phyloP scores from a whole-genome alignment of 2,797 vertebrate genomes.

The Agapornis canus region DNA sequence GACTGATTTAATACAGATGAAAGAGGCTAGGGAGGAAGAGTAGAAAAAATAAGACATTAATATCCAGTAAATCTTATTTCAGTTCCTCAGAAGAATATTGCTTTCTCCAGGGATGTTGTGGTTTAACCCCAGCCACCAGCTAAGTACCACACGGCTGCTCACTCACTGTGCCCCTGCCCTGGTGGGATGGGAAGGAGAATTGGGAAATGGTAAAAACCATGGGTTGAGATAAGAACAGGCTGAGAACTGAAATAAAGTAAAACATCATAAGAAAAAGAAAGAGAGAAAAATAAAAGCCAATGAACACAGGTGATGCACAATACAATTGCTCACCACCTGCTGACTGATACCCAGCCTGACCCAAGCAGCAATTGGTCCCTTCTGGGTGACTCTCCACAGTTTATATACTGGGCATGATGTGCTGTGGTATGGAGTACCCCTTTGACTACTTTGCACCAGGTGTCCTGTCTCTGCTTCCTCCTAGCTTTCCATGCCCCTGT shows the following conservation, averaged over 20 bases:
- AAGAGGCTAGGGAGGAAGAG: not conserved
- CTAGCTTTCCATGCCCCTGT: not conserved
- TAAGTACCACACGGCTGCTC: not conserved
- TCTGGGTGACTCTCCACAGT: not conserved
- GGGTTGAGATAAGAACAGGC: not conserved
- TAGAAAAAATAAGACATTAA: not conserved
- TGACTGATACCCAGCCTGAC: not conserved
- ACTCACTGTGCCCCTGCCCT: not conserved
- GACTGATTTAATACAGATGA: not conserved
- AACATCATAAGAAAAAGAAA: not conserved
- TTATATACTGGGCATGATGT: not conserved
- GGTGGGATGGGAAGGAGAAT: not conserved
- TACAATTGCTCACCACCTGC: not conserved
- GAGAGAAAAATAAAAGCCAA: not conserved
- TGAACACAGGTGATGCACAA: not conserved
- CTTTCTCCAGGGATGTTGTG: not conserved
- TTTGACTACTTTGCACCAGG: not conserved
- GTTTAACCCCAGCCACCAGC: not conserved
- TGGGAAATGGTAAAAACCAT: not conserved
- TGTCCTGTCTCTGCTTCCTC: not conserved
- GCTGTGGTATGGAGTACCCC: not conserved
- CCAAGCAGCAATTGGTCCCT: not conserved
- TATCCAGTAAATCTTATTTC: conserved; percentile 11
- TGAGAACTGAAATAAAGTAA: not conserved
- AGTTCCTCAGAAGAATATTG: not conserved